phyloP scores from a whole-genome alignment of 2,888 invertebrate genomes.

The Coleophora flavipennella region DNA sequence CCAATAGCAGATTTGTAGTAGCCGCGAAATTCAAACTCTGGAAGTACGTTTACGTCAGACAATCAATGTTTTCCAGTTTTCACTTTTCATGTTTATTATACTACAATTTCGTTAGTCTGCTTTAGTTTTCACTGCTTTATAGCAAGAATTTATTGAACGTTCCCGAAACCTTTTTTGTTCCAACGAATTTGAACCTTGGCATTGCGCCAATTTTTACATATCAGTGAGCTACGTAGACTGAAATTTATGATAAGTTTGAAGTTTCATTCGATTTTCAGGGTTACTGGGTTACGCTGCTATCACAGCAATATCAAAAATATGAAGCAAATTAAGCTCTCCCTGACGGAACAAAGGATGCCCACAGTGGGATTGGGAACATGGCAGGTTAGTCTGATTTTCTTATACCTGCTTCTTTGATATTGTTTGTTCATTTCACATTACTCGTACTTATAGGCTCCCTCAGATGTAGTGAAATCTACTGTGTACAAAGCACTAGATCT shows the following conservation, averaged over 20 bases:
- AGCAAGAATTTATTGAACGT: too few species aligned
- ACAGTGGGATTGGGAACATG: constrained; percentile 81
- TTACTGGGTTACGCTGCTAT: constrained; percentile 20
- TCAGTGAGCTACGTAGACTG: constrained; percentile 29
- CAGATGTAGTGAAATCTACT: constrained; percentile 75
- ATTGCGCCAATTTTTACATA: constrained; percentile 37
- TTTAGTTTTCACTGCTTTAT: too few species aligned
- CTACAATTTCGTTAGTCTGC: too few species aligned
- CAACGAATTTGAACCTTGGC: constrained; percentile 25
- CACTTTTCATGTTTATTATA: too few species aligned
- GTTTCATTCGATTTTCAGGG: constrained; percentile 23
- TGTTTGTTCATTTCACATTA: too few species aligned
- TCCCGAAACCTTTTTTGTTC: too few species aligned
- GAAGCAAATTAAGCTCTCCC: constrained; percentile 58
- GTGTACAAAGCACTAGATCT: constrained; percentile 76
- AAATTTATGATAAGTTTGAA: constrained; percentile 30
- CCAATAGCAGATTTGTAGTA: too few species aligned
- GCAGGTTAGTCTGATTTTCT: too few species aligned
- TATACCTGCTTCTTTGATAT: too few species aligned
- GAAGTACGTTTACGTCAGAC: constrained; percentile 25
- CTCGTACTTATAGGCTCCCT: constrained; percentile 62
- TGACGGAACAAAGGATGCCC: constrained; percentile 75
- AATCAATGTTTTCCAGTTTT: constrained; percentile 24
- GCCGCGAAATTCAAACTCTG: constrained; percentile 31
- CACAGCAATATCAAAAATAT: constrained; percentile 40